Conservation (phyloP, 1,140 invertebrate species). For the Tribolium madens region DNA sequence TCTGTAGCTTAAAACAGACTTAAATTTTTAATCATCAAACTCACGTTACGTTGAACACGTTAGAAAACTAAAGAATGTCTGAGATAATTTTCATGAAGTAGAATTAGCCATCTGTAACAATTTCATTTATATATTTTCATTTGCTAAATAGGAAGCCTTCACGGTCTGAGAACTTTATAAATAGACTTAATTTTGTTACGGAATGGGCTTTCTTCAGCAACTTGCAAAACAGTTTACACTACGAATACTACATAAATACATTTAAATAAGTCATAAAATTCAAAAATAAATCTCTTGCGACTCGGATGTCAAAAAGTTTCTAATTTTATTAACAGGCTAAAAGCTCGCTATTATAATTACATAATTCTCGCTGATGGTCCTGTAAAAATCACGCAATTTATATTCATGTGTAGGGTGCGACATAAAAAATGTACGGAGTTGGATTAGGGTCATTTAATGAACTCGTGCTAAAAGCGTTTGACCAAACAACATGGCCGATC, state of each 20-base stretch:
- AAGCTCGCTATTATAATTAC: neutral
- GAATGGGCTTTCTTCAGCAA: slow-evolving; percentile 28
- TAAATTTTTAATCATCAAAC: slow-evolving; percentile 13
- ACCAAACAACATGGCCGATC: slow-evolving; percentile 33
- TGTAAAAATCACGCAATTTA: slow-evolving; percentile 23
- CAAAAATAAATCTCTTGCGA: neutral
- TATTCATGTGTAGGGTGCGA: slow-evolving; percentile 17
- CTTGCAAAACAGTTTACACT: slow-evolving; percentile 1
- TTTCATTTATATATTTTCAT: slow-evolving; percentile 27
- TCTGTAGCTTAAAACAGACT: slow-evolving; percentile 2
- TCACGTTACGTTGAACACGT: neutral
- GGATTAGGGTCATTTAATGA: slow-evolving; percentile 34
- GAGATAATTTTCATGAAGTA: slow-evolving; percentile 10
- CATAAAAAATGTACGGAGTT: slow-evolving; percentile 17
- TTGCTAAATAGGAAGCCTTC: neutral
- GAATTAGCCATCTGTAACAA: slow-evolving; percentile 15
- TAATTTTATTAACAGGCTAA: neutral
- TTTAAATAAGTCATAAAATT: neutral
- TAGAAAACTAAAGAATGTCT: neutral
- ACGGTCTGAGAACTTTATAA: slow-evolving; percentile 28
- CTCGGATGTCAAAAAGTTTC: neutral
- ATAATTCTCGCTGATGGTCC: neutral
- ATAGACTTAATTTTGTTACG: slow-evolving; percentile 35
- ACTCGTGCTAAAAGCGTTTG: slow-evolving; percentile 26
- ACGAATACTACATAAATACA: neutral